Evolutionary conservation across 2,888 invertebrate species (phyloP), one percentile per base, ranked within the genome.

Genomic region (Stenolophus ochropezus): DNA sequence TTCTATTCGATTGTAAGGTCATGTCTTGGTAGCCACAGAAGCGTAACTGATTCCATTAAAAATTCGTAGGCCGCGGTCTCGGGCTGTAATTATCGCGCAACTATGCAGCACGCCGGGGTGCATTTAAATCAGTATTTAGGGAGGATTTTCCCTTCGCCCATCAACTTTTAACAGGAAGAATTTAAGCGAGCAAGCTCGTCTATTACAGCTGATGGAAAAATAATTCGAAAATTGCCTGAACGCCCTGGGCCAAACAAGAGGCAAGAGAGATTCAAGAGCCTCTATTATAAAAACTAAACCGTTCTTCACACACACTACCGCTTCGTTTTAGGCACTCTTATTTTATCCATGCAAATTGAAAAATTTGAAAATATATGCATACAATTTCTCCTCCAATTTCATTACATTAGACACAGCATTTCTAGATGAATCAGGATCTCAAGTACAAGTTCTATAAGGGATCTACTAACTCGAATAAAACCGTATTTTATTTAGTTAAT

Each of bases 151-250:
- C 42, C 65, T 21, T 14, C 33, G 61, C 71, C 74, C 81, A 81
- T 81, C 81, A 81, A 81, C 42, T 81, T 74, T 81, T 33, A 81
- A 81, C 74, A 81, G 75, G 74, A 81, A 81, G 81, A 81, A 81
- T 81, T 81, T 58, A 81, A 81, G 74, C 74, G 75, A 74, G 33
- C 81, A 58, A 56, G 74, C 81, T 75, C 81, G 53, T 81, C 81
- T 81, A 81, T 74, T 81, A 81, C 81, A 75, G 61, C 61, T 81
- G 81, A 81, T 81, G 81, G 81, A 81, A 81, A 81, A 81, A 81
- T 81, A 81, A 81, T 81, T 81, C 61, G 81, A 74, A 81, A 81
- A 81, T 81, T 81, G 81, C 81, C 81, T 75, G 47, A 25, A 27
- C 51, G 81, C 81, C 69, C 81, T 58, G 33, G 49, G 81, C 74